Base-by-base conservation (phyloP, 1,140 invertebrate genomes). In the Monomorium pharaonis region DNA sequence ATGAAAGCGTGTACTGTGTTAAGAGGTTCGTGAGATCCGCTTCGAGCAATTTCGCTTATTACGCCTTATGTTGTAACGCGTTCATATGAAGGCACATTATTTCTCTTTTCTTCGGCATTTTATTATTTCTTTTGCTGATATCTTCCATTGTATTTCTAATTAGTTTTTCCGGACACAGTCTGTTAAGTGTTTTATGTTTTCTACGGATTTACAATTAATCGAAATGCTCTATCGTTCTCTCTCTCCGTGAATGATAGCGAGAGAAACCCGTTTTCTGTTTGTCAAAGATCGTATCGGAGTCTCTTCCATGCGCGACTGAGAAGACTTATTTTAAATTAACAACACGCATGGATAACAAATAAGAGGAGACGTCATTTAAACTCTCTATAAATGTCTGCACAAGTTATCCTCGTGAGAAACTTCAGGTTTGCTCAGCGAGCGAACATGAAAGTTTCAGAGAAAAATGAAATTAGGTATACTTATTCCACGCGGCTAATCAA, bases 401-500 rank as follows among this genome's bases (percentile, higher is more conserved):
- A 47, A 77, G 27, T 65, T 16, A 78, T 21, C 44, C 27, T 65
- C 27, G 75, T 78, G 42, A 30, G 75, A 62, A 77, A 58, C 33
- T 18, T 54, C 0, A 21, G 14, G 27, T 6, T 14, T 37, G 42
- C 18, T 27, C 54, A 18, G 24, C 42, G 27, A 10, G 24, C 42
- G 27, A 78, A 49, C n/a, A 18, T 6, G 10, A 42, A n/a, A 9
- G n/a, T 54, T 69, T 37, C 21, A 54, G 30, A 42, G 27, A 21
- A 18, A 18, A 33, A 51, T 51, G n/a, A 80, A 33, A 80, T 51
- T 51, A 47, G n/a, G 10, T 18, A n/a, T 60, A 21, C 60, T 80
- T 54, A 24, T 80, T 67, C 27, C 27, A 24, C 14, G n/a, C n/a
- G n/a, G 21, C 44, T 67, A 80, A 80, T 80, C 44, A 80, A 80